Conservation (phyloP, 2,888 invertebrate species). For the Amiota mariae region DNA sequence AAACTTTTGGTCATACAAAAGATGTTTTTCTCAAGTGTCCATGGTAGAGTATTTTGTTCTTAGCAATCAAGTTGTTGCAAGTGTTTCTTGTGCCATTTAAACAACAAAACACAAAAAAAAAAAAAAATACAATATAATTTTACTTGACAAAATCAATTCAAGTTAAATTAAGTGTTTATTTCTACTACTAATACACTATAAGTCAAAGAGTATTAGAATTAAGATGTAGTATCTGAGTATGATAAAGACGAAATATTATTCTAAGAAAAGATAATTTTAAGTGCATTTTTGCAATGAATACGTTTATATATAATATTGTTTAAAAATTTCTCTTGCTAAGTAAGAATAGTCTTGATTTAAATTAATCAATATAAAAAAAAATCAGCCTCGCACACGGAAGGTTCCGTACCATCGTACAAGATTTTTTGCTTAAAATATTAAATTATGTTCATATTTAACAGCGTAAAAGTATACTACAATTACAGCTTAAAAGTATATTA, state of each 20-base stretch:
- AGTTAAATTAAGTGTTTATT: conserved; percentile 63
- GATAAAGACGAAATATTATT: too few species aligned
- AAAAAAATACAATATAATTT: not conserved
- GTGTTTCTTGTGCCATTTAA: conserved; percentile 6
- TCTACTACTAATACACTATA: too few species aligned
- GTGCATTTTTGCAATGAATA: not conserved
- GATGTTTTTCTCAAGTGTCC: conserved; percentile 20
- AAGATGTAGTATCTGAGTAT: not conserved
- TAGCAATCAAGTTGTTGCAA: conserved; percentile 7
- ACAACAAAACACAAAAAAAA: too few species aligned
- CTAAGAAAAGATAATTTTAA: not conserved
- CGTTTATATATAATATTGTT: not conserved
- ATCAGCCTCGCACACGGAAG: too few species aligned
- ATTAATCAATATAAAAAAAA: too few species aligned
- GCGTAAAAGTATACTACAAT: too few species aligned
- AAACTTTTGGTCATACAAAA: conserved; percentile 37
- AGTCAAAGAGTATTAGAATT: conserved; percentile 31
- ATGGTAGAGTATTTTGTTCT: conserved; percentile 13
- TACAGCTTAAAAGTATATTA: too few species aligned
- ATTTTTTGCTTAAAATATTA: too few species aligned
- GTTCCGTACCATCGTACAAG: too few species aligned
- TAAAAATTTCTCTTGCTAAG: too few species aligned
- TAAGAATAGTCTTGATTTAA: too few species aligned
- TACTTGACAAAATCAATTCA: conserved; percentile 63
- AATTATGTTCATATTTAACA: too few species aligned